Conservation (phyloP, 2,113 vertebrate species). For the Apodemus speciosus region DNA sequence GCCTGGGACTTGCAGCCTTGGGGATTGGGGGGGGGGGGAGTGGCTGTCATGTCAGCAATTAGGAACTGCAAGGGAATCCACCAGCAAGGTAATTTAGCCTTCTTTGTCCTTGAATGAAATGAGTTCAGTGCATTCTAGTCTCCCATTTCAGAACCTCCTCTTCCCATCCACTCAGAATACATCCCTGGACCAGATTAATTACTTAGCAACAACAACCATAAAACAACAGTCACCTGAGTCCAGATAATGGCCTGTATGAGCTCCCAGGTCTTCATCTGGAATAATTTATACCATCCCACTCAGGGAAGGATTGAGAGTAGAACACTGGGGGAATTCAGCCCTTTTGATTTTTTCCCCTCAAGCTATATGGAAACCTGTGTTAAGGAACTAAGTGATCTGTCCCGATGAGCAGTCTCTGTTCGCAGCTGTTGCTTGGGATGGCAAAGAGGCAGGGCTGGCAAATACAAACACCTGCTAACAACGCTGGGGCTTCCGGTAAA, state of each 20-base stretch:
- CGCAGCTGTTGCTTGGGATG: neutral
- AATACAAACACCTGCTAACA: neutral
- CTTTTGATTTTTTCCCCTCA: neutral
- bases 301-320: neutral
- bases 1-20: neutral
- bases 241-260: neutral
- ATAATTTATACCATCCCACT: neutral
- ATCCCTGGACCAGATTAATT: neutral
- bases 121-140: neutral
- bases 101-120: neutral
- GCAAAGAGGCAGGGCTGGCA: neutral
- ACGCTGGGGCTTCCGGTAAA: neutral
- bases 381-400: neutral
- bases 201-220: constrained; percentile 35
- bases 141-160: neutral
- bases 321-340: neutral
- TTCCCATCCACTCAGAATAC: neutral
- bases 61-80: neutral
- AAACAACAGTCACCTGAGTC: neutral
- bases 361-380: neutral
- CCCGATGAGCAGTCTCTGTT: neutral
- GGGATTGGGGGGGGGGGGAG: neutral
- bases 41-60: neutral
- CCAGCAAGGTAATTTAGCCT: neutral
- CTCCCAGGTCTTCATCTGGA: constrained; percentile 15